phyloP scores from a whole-genome alignment of 1,140 invertebrate species.

The Ceratitis capitata region DNA sequence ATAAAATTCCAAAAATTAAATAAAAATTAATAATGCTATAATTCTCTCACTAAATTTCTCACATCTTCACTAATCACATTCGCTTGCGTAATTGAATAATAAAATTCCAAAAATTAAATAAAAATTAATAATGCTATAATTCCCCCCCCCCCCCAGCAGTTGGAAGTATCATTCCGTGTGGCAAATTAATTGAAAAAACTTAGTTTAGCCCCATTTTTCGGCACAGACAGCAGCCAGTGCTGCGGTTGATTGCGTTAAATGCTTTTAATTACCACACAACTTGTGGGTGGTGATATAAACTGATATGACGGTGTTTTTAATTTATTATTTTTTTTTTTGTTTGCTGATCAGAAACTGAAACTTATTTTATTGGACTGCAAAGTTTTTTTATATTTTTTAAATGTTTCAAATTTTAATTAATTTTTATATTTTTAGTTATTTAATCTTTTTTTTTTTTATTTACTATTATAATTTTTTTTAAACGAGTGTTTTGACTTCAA shows the following conservation, averaged over 20 bases:
- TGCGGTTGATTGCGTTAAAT: not conserved
- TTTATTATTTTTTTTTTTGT: not conserved
- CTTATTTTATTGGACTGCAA: no score
- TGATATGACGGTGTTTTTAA: not conserved
- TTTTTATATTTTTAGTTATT: not conserved
- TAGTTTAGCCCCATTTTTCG: no score
- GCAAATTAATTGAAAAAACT: not conserved
- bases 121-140: no score
- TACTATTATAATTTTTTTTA: not conserved
- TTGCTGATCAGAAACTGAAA: no score
- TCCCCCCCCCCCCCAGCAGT: no score
- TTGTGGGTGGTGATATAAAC: not conserved
- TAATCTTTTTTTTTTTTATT: not conserved
- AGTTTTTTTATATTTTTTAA: no score
- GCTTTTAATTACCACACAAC: not conserved
- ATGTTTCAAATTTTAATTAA: not conserved
- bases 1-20: no score
- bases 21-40: no score
- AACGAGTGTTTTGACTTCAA: not conserved
- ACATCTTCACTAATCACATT: no score
- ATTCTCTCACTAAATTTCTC: no score
- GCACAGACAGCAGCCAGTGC: not conserved
- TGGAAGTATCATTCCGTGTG: not conserved
- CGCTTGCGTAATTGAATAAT: no score
- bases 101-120: no score